Evolutionary conservation across 2,888 invertebrate species (phyloP).

Genomic region (Neoscelio sp.): DNA sequence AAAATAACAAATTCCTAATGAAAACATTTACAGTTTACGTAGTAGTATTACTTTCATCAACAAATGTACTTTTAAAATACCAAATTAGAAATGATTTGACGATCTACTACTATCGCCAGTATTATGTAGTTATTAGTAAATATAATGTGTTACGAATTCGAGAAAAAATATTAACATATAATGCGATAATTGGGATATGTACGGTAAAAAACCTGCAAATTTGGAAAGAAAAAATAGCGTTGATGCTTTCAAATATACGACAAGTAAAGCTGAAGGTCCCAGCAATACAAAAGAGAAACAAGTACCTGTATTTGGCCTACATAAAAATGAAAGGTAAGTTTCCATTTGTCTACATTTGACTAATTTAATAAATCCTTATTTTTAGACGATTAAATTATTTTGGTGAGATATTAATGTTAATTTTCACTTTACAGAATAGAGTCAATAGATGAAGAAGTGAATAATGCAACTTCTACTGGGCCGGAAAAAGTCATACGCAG

Average conservation of each 20-base stretch:
- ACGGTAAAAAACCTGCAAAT: slow-evolving; percentile 45
- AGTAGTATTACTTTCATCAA: too few species aligned
- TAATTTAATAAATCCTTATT: too few species aligned
- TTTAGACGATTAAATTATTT: too few species aligned
- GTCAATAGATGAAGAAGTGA: slow-evolving; percentile 72
- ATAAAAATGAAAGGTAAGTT: slow-evolving; percentile 60
- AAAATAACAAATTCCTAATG: too few species aligned
- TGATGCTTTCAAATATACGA: slow-evolving; percentile 75
- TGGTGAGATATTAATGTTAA: too few species aligned
- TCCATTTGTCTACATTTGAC: too few species aligned
- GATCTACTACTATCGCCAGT: too few species aligned
- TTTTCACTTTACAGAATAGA: slow-evolving; percentile 68
- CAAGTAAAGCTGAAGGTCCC: slow-evolving; percentile 77
- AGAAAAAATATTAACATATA: background rate
- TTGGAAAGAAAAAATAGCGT: slow-evolving; percentile 73
- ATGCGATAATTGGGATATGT: slow-evolving; percentile 50
- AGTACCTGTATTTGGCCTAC: slow-evolving; percentile 66
- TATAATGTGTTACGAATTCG: background rate
- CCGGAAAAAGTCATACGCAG: slow-evolving; percentile 82
- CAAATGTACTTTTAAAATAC: too few species aligned
- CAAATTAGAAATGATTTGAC: too few species aligned
- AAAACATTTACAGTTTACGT: too few species aligned
- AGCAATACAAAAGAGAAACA: slow-evolving; percentile 78
- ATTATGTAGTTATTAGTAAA: too few species aligned
- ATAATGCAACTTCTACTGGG: slow-evolving; percentile 70